phyloP scores from a whole-genome alignment of 2,888 invertebrate genomes.

The Brassicogethes aeneus region DNA sequence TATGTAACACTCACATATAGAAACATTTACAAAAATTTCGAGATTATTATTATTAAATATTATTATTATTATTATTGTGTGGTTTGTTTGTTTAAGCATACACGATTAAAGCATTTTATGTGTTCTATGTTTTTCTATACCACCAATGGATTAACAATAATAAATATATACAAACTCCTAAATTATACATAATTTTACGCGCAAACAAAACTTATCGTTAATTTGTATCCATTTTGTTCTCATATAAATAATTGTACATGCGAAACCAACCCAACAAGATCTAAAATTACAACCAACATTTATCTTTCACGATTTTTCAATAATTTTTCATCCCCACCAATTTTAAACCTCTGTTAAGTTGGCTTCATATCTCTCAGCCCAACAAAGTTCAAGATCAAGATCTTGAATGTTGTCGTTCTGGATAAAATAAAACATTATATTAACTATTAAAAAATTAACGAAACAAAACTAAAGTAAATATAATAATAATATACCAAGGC shows the following conservation, averaged over 20 bases:
- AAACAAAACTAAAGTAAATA: conserved; percentile 27
- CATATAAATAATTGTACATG: conserved; percentile 26
- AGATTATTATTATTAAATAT: not conserved
- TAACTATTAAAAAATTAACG: conserved; percentile 29
- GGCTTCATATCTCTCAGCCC: too few relatives aligned
- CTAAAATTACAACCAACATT: conserved; percentile 13
- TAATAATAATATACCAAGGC: conserved; percentile 38
- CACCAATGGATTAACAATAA: conserved; percentile 28
- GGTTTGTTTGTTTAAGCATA: not conserved
- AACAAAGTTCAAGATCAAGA: too few relatives aligned
- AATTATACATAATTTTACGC: conserved; percentile 36
- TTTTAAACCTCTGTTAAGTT: too few relatives aligned
- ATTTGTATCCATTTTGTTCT: conserved; percentile 30
- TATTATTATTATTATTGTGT: too few relatives aligned
- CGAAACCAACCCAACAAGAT: conserved; percentile 6
- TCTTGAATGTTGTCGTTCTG: not conserved
- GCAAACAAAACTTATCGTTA: conserved; percentile 31
- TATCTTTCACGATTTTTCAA: too few relatives aligned
- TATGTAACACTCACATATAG: not conserved
- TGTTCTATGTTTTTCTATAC: conserved; percentile 4
- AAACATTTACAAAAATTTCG: not conserved
- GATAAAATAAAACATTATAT: conserved; percentile 35
- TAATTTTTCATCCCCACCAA: too few relatives aligned
- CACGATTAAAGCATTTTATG: not conserved
- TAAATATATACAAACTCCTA: conserved; percentile 40